phyloP scores from a whole-genome alignment of 2,888 invertebrate species.

The Caenorhabditis japonica region DNA sequence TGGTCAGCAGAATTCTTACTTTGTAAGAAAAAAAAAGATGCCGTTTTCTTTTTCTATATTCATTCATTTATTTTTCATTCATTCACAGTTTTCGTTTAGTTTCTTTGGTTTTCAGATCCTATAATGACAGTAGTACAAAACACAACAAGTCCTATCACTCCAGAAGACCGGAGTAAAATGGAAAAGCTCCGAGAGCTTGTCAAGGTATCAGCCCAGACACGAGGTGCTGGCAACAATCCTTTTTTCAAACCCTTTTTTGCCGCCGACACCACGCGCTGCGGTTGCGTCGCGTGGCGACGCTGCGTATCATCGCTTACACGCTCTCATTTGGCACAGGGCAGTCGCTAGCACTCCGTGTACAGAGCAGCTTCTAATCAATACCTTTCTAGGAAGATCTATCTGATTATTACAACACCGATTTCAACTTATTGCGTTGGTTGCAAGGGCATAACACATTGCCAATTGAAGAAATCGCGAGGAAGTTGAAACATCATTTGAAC shows the following conservation, averaged over 20 bases:
- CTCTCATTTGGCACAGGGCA: too few species aligned
- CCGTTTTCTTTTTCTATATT: background rate
- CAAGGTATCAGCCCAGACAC: conserved; percentile 22
- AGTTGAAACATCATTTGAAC: conserved; percentile 70
- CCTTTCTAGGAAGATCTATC: conserved; percentile 61
- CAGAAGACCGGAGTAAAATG: conserved; percentile 32
- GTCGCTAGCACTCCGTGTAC: too few species aligned
- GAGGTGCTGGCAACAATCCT: background rate
- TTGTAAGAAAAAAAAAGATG: too few species aligned
- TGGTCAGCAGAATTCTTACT: too few species aligned
- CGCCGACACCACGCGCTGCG: too few species aligned
- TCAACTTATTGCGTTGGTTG: conserved; percentile 73
- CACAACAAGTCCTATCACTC: conserved; percentile 4
- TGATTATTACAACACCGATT: conserved; percentile 73
- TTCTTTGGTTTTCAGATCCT: background rate
- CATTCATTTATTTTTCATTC: background rate
- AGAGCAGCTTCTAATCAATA: too few species aligned
- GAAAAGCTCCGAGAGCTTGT: conserved; percentile 59
- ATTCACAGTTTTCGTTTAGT: background rate
- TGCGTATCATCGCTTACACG: too few species aligned
- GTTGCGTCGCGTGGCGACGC: too few species aligned
- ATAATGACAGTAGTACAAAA: conserved; percentile 25
- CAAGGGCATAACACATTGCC: conserved; percentile 68
- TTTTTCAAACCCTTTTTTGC: background rate
- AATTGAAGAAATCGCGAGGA: conserved; percentile 69